Evolutionary conservation across 2,888 invertebrate genomes (phyloP).

Genomic region (Melanostoma scalare): DNA sequence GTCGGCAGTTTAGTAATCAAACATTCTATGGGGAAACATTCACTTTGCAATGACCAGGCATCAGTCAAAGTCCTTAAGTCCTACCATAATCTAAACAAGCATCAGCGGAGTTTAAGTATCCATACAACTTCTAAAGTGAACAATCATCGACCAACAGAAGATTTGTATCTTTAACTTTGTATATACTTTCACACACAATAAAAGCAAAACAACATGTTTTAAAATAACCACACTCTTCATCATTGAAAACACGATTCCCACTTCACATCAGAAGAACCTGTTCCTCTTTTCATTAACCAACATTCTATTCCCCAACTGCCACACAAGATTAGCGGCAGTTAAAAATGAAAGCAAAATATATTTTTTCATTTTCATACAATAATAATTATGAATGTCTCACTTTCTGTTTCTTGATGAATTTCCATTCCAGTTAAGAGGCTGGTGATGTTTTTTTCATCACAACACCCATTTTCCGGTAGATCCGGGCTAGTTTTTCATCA

Average conservation of each 20-base stretch:
- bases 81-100: too few relatives aligned
- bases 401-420: conserved; percentile 46
- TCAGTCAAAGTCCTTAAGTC: too few relatives aligned
- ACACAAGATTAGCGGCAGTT: conserved; percentile 2
- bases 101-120: too few relatives aligned
- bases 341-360: conserved; percentile 32
- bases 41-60: too few relatives aligned
- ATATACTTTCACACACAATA: background rate
- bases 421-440: background rate
- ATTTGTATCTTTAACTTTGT: background rate
- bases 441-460: conserved; percentile 4
- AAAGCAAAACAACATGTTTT: background rate
- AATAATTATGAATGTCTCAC: conserved; percentile 22
- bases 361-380: background rate
- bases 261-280: conserved; percentile 11
- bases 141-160: too few relatives aligned
- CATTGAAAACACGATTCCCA: background rate
- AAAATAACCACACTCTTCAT: background rate
- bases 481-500: conserved; percentile 19
- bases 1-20: too few relatives aligned
- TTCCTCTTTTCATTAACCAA: conserved; percentile 3
- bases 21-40: too few relatives aligned
- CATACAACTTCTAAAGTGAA: too few relatives aligned
- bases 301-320: background rate
- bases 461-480: background rate